A percentile compares a stretch with the other conserved stretches of the same genome.
These are phyloP conservation scores for Myathropa florea DNA, from an alignment of 2,888 invertebrate species.

Conservation along the genomic window DNA sequence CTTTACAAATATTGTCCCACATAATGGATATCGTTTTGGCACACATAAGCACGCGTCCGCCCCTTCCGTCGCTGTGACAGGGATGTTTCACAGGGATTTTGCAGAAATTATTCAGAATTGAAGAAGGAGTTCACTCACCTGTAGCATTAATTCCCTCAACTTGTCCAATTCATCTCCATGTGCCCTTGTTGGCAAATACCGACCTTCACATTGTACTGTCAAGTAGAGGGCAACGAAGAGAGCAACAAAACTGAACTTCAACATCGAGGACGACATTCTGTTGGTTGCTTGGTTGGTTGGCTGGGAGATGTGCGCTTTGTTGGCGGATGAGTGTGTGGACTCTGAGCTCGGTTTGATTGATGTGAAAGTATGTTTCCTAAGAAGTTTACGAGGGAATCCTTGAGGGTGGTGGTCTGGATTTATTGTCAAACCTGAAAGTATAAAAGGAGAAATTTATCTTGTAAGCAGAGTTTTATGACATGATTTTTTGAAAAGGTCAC, in stretches of 20 bases:
- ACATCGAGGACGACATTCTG: conserved; percentile 58
- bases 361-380: conserved; percentile 11
- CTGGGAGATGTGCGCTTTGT: too few relatives aligned
- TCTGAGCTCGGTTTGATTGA: conserved; percentile 20
- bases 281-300: background rate
- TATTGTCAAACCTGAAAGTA: conserved; percentile 32
- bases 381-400: background rate
- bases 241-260: conserved; percentile 73
- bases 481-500: background rate
- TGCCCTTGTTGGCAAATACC: conserved; percentile 82
- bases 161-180: conserved; percentile 82
- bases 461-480: background rate
- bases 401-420: conserved; percentile 20
- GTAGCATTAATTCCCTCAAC: conserved; percentile 82
- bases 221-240: conserved; percentile 67
- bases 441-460: conserved; percentile 17
- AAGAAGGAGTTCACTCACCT: conserved; percentile 79
- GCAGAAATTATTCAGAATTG: conserved; percentile 13
- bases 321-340: background rate
- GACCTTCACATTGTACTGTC: conserved; percentile 78
- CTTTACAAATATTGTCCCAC: conserved; percentile 4
- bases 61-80: background rate
- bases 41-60: background rate
- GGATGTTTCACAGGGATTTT: background rate
- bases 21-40: background rate